Conservation (phyloP, 23 tunicate genomes). For the Phallusia fumigata region DNA sequence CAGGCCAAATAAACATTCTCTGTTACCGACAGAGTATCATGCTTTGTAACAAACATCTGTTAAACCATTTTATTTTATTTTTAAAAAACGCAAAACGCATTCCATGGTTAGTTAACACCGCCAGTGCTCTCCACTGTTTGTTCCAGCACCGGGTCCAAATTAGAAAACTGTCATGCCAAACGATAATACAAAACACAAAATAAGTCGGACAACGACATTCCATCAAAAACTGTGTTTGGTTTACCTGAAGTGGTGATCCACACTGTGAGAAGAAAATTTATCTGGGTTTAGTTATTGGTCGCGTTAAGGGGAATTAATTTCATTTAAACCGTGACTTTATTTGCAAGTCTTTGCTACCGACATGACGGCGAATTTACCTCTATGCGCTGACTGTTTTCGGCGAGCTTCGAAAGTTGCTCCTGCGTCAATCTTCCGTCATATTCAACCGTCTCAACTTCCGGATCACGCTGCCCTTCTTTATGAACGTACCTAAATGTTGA, state of each 20-base stretch:
- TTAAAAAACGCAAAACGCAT: no score
- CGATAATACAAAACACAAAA: neutral
- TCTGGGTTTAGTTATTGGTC: neutral
- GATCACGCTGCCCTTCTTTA: constrained; percentile 71
- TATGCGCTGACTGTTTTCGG: constrained; percentile 48
- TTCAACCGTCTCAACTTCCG: constrained; percentile 60
- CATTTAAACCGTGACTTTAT: neutral
- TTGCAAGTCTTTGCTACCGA: neutral
- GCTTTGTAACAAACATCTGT: neutral
- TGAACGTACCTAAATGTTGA: constrained; percentile 56
- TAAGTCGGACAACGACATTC: neutral
- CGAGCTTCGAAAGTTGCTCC: constrained; percentile 57
- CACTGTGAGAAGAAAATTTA: constrained; percentile 14
- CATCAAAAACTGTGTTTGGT: neutral
- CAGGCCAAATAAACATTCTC: neutral
- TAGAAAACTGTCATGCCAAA: no score
- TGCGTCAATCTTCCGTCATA: constrained; percentile 77
- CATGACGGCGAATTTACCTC: constrained; percentile 36
- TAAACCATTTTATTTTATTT: no score
- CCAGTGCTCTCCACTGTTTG: neutral
- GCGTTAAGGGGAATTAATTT: no score
- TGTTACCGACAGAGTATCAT: neutral
- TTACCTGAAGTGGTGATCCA: constrained; percentile 27
- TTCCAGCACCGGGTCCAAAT: no score
- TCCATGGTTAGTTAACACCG: neutral